phyloP scores from a whole-genome alignment of 1,140 invertebrate species.

The Myzus persicae region DNA sequence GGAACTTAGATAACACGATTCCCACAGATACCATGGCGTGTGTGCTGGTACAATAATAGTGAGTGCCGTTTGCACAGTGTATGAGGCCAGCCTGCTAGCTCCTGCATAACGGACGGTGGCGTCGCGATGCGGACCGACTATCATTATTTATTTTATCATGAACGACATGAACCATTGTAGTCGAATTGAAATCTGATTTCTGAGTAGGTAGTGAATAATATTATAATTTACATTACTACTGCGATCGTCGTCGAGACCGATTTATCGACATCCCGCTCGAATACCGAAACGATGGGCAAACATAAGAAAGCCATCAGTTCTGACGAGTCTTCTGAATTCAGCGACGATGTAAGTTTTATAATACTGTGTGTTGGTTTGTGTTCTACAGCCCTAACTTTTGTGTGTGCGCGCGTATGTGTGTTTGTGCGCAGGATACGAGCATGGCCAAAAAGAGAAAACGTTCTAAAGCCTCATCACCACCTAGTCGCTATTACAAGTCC shows the following conservation, averaged over 20 bases:
- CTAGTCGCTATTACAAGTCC: neutral
- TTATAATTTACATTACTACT: neutral
- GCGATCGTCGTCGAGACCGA: neutral
- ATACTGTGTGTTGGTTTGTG: neutral
- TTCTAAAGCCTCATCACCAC: neutral
- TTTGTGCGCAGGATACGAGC: neutral
- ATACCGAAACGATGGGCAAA: conserved; percentile 24
- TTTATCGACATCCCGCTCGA: neutral
- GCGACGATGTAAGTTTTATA: conserved; percentile 48
- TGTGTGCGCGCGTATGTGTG: neutral
- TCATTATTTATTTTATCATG: neutral
- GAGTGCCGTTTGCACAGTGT: no score
- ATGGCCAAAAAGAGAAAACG: conserved; percentile 33
- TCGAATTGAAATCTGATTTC: neutral
- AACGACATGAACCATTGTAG: neutral
- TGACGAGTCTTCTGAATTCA: conserved; percentile 18
- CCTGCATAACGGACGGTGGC: conserved; percentile 30
- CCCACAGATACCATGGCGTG: neutral
- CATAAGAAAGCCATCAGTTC: conserved; percentile 38
- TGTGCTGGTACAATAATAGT: neutral
- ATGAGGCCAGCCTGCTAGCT: neutral
- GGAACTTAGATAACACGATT: neutral
- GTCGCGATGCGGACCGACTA: neutral
- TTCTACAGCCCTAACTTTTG: neutral
- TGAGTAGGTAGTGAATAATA: neutral